Base-by-base conservation (phyloP, 2,888 invertebrate species). In the Drosophila nr. perissopoda region DNA sequence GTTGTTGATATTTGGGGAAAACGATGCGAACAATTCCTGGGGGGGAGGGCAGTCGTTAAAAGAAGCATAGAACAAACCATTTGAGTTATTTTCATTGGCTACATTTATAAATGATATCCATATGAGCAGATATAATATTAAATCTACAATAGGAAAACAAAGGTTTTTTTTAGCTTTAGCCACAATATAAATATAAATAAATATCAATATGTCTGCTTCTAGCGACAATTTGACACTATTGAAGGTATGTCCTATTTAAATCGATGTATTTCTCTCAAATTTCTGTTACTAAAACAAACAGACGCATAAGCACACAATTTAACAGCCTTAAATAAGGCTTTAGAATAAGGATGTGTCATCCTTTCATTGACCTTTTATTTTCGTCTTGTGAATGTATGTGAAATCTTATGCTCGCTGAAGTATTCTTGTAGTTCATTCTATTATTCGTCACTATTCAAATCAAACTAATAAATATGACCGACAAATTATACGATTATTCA, bases 1-100 rank as follows among this genome's bases (percentile, higher is more conserved):
- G 34, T 13, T 60, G 59, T 36, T 63, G 31, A 57, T 38, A 57
- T 61, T 61, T 38, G 31, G 31, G 4, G 8, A 25, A 45, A 45
- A 45, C 16, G 25, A 16, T 7, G 16, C 45, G 4, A 45, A 25
- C 45, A 8, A 25, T 45, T 45, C 45, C 45, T 21, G 7, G 7
- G 42, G 13, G 4, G 4, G 33, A 10, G 31, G 29, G 16, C 25
- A 27, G 34, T 36, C 18, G 18, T 8, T 13, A 13, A 54, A n/a
- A 25, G 18, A 11, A 0, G 25, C 27, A 25, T 18, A 21, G 11
- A 25, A n/a, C 18, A 11, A 51, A 29, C 5, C 27, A 29, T 27
- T 57, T 29, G 6, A 21, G 4, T 29, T 13, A n/a, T 57, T 42
- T 21, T 57, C 42, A 57, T 57, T 57, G 57, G 57, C 57, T 18